phyloP scores from a whole-genome alignment of 2,113 vertebrate species.

The Microcebus lehilahytsara region DNA sequence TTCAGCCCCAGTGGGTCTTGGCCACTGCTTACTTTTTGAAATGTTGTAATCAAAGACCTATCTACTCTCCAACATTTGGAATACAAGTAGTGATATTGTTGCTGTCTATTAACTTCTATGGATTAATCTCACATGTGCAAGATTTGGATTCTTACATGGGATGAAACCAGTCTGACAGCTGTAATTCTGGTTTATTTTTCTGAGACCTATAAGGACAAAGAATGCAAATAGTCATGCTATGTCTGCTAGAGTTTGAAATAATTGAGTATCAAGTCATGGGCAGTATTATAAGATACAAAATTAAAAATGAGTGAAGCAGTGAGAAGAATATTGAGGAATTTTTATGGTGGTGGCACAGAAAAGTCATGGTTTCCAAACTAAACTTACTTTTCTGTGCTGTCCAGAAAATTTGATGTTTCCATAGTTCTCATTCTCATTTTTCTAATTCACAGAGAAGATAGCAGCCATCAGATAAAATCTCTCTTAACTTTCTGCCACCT shows the following conservation, averaged over 20 bases:
- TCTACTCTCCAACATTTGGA: background rate
- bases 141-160: slow-evolving; percentile 33
- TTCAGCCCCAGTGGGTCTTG: background rate
- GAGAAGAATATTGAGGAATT: background rate
- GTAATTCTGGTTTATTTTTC: slow-evolving; percentile 12
- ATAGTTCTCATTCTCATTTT: background rate
- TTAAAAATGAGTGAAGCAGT: background rate
- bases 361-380: background rate
- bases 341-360: background rate
- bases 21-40: background rate
- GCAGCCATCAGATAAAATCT: background rate
- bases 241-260: background rate
- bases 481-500: background rate
- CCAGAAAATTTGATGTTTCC: background rate
- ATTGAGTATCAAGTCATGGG: background rate
- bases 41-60: background rate
- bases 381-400: background rate
- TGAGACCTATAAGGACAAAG: slow-evolving; percentile 46
- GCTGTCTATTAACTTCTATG: background rate
- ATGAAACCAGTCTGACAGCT: slow-evolving; percentile 42
- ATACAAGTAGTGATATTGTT: background rate
- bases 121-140: background rate
- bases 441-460: background rate
- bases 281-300: background rate
- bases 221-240: background rate